Evolutionary conservation across 1,140 invertebrate species (phyloP), one percentile per base, ranked within the genome.

Genomic region (Diorhabda elongata): DNA sequence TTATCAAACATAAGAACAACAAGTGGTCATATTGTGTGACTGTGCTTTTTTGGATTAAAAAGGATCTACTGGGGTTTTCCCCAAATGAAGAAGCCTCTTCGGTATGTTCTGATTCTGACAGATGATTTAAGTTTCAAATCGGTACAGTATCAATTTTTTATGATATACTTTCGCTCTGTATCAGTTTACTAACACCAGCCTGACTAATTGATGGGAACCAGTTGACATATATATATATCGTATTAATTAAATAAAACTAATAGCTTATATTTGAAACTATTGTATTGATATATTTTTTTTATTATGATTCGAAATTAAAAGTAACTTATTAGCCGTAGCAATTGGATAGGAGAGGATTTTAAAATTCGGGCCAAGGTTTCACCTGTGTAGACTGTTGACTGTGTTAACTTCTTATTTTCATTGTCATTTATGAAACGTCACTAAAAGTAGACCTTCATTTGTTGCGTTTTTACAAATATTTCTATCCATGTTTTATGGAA

Each of bases 51-150:
- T 26, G 63, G 63, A 64, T 64, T 52, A 52, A 64, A 64, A 57
- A 45, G 63, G 63, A 64, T 64, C n/a, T 26, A 52, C 26, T 26
- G 11, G 47, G 63, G 63, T 64, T 64, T 64, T 64, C 63, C 43
- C 47, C 47, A 64, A 64, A 64, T 64, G 63, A 64, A 64, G 63
- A 64, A 64, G 63, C 63, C 45, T 56, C 63, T 44, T 56, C 63
- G 63, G 63, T 64, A 64, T 47, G 63, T 8, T 52, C 47, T 52
- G 6, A 52, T 52, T 52, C 47, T 64, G 63, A 64, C 63, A 64
- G 63, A 64, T 64, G 63, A 64, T 64, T 64, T 64, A 56, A 45
- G 63, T 56, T 64, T 57, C n/a, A 52, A 52, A 56, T 64, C 26
- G 63, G 63, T 64, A 64, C 63, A 64, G 63, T 64, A 64, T 64